Conservation (phyloP, 1,140 invertebrate genomes). For the Ericerus pela region DNA sequence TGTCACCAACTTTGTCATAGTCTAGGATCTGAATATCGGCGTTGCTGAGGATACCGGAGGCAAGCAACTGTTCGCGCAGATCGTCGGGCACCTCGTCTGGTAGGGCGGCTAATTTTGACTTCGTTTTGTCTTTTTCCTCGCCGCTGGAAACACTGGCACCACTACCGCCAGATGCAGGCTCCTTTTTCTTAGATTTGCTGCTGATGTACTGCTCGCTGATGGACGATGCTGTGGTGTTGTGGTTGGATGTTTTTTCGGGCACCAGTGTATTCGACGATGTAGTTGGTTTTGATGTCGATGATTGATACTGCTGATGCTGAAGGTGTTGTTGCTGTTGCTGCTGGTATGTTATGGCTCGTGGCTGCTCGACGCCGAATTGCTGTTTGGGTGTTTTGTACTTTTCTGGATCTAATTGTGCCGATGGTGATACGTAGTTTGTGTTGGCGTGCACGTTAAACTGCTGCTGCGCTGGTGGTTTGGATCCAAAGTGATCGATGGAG, state of each 20-base stretch:
- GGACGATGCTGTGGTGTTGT: conserved; percentile 3
- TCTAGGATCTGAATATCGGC: conserved; percentile 72
- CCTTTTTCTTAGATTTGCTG: too few relatives aligned
- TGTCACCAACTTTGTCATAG: conserved; percentile 77
- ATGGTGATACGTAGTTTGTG: too few relatives aligned
- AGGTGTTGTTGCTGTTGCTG: too few relatives aligned
- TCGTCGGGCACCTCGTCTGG: conserved; percentile 78
- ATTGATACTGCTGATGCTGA: too few relatives aligned
- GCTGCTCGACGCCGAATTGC: too few relatives aligned
- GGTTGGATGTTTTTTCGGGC: conserved; percentile 9
- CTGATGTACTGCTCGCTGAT: conserved; percentile 33
- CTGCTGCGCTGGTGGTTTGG: too few relatives aligned
- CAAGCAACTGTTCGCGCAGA: conserved; percentile 61
- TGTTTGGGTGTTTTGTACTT: too few relatives aligned
- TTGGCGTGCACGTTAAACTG: too few relatives aligned
- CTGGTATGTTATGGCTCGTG: too few relatives aligned
- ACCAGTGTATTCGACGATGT: conserved; percentile 11
- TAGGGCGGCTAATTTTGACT: conserved; percentile 40
- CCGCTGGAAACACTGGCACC: background rate
- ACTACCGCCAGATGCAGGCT: too few relatives aligned
- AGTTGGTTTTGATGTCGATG: conserved; percentile 13
- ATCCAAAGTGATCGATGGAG: too few relatives aligned
- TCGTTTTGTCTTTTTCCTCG: conserved; percentile 34
- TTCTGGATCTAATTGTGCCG: too few relatives aligned
- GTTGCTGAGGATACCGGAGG: conserved; percentile 68